Evolutionary conservation across 2,888 invertebrate genomes (phyloP), one percentile per base, ranked within the genome.

Genomic region (Nemotelus nigrinus): DNA sequence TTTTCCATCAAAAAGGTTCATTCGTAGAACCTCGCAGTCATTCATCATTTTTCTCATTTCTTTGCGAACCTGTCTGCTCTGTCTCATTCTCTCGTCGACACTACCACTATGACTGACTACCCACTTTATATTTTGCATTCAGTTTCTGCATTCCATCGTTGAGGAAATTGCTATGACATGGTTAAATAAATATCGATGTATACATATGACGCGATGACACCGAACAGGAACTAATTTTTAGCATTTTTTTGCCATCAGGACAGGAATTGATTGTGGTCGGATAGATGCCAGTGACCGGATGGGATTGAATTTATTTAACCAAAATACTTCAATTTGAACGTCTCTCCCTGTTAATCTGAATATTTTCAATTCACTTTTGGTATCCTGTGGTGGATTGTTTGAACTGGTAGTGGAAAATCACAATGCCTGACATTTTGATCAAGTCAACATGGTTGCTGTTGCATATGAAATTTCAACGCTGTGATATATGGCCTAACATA

Each of bases 191-290:
- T 77, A 67, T 67, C 68, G 25, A 58, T 57, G 68, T 64, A 77
- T 72, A 44, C 58, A 75, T 72, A 75, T 58, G 67, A 50, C 25
- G 25, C 25, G 25, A 70, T 70, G 55, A 39, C 53, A 68, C 53
- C 68, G 50, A 63, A 75, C 75, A 78, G 72, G 78, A 74, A 68
- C 78, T 78, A 78, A 78, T 78, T 78, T 78, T 78, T 63, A 68
- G 68, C 10, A 68, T 72, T 78, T 77, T 77, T 25, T 43, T 63
- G 43, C 78, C 67, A 78, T 78, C 78, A 78, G 47, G 57, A 25
- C 25, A 55, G 43, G 65, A 63, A 78, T 78, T 78, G 78, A 75
- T 78, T 75, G 75, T 75, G 75, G 75, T 75, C 68, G 48, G 55
- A 47, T 70, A 39, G 70, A 55, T 70, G 53, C 39, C 70, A 7